A percentile compares a stretch with the other conserved stretches of the same genome.
Conservation (phyloP, 2,797 vertebrate species). For the Hyperoplus lanceolatus region DNA sequence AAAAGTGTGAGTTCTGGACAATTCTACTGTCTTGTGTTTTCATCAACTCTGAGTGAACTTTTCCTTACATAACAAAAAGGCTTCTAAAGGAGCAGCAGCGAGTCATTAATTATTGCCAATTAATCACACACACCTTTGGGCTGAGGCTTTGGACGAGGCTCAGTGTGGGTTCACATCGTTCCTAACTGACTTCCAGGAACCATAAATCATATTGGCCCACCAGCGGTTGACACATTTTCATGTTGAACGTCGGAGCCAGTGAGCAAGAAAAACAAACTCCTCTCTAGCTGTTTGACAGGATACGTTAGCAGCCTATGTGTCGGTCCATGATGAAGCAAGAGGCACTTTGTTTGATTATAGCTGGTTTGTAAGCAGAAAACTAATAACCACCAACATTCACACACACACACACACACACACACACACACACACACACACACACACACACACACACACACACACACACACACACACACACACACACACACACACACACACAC, state of each 20-base stretch:
- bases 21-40: background rate
- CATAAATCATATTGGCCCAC: constrained; percentile 49
- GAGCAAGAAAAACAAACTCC: constrained; percentile 58
- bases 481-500: no score
- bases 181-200: constrained; percentile 22
- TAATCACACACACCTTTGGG: constrained; percentile 5
- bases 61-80: background rate
- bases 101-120: background rate
- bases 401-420: no score
- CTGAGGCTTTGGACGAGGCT: background rate
- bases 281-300: constrained; percentile 46
- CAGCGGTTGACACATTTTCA: constrained; percentile 34
- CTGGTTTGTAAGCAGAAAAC: constrained; percentile 5
- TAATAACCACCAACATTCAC: background rate
- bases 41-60: background rate
- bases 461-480: no score
- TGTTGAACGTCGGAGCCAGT: constrained; percentile 27
- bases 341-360: constrained; percentile 2
- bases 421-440: no score
- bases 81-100: constrained; percentile 4
- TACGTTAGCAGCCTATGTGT: constrained; percentile 31
- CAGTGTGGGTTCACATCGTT: constrained; percentile 9
- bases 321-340: background rate
- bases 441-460: no score
- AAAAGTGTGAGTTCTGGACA: background rate